Conservation (phyloP, 2,113 vertebrate species). For the Anolis carolinensis region DNA sequence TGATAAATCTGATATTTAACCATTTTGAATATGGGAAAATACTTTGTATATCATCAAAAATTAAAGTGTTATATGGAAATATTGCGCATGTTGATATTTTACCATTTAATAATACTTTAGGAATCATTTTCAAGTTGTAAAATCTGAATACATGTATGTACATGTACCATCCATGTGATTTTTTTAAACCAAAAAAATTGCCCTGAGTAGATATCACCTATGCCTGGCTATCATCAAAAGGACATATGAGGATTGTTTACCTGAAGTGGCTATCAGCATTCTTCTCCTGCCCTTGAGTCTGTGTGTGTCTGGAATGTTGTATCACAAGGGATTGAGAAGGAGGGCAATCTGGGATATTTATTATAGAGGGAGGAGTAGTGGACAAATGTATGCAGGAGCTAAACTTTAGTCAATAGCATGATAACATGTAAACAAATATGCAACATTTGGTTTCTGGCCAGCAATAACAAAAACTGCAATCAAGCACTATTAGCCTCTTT, state of each 20-base stretch:
- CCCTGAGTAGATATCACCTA: not conserved
- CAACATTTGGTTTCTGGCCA: not conserved
- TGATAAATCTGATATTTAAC: not conserved
- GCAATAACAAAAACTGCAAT: not conserved
- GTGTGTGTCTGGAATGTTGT: not conserved
- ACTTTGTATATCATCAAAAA: not conserved
- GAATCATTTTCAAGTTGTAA: not conserved
- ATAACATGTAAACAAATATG: not conserved
- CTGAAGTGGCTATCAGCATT: not conserved
- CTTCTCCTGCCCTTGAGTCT: not conserved
- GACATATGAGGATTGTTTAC: not conserved
- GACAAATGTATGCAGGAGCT: not conserved
- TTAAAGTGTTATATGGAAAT: not conserved
- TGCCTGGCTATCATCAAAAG: not conserved
- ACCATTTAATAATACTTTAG: not conserved
- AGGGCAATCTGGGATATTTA: not conserved
- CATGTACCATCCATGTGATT: not conserved
- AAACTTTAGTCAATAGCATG: not conserved
- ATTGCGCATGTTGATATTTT: not conserved
- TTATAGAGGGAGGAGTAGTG: not conserved
- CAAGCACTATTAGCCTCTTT: not conserved
- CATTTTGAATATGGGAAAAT: not conserved
- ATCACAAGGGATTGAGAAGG: not conserved
- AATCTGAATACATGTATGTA: not conserved
- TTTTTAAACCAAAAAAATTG: not conserved